Evolutionary conservation across 1,140 invertebrate species (phyloP), one percentile per base, ranked within the genome.

Genomic region (Halyomorpha halys): DNA sequence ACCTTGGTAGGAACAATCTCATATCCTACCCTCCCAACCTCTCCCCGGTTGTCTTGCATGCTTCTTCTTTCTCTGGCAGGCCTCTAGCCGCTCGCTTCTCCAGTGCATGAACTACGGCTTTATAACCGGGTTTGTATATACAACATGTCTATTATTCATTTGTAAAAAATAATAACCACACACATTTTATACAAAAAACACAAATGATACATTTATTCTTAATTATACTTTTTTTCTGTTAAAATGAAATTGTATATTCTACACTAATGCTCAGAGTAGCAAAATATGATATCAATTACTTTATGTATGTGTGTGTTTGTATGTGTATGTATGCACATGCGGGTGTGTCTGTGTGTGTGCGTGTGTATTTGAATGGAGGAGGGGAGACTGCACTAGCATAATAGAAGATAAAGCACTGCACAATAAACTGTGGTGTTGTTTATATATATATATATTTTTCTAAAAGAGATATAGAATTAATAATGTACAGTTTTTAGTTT

Each of bases 1-100:
- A 56, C 23, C 45, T 61, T 61, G 64, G 64, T 61, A 65, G 64
- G 64, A 61, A 60, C 6, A 60, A 39, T 34, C n/a, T 44, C 59
- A 60, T 18, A 60, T 60, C 59, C 44, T n/a, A 45, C 19, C 49
- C 51, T 49, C 49, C 44, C 62, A 44, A 27, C 51, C 62, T 18
- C 53, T 47, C 62, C 62, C 45, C 45, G 18, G 27, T 63, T 56
- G 53, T 30, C 47, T 63, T 63, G 62, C 62, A 63, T 63, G 62
- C 45, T 39, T 53, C 49, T 63, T 51, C 45, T 45, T 25, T 63
- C 61, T 63, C 49, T 63, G 61, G 45, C 39, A 62, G 61, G 61
- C 61, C 60, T 62, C 18, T 62, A 47, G 25, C 45, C 44, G 39
- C 61, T 62, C 45, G 39, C 45, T 54, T 63, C 62, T 63, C 34